Conservation (phyloP, 1,140 invertebrate genomes). For the Sycophila sp. region DNA sequence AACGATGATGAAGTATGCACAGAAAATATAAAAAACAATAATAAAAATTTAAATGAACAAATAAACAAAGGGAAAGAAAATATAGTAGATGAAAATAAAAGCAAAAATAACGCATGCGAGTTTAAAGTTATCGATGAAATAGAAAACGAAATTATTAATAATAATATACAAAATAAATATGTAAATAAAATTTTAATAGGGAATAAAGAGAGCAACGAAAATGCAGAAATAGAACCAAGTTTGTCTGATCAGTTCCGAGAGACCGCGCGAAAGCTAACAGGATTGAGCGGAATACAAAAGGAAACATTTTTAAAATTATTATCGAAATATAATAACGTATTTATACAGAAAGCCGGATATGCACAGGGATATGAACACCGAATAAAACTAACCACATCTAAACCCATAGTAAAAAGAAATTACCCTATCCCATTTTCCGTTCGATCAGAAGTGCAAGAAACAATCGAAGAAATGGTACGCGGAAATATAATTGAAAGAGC, state of each 20-base stretch:
- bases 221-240: no score
- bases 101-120: not conserved
- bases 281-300: constrained; percentile 8
- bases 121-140: not conserved
- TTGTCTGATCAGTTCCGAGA: not conserved
- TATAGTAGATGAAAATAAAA: not conserved
- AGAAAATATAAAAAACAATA: not conserved
- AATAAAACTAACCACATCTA: not conserved
- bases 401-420: not conserved
- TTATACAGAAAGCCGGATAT: constrained; percentile 26
- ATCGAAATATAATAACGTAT: constrained; percentile 30
- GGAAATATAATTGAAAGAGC: constrained; percentile 41
- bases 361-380: not conserved
- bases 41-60: not conserved
- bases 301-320: constrained; percentile 22
- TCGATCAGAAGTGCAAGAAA: constrained; percentile 2
- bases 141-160: not conserved
- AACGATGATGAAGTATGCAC: constrained; percentile 6
- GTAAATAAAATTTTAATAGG: not conserved
- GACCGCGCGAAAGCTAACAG: not conserved
- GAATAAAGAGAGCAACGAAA: not conserved
- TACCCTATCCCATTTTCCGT: constrained; percentile 40
- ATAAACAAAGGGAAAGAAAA: not conserved
- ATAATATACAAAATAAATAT: not conserved
- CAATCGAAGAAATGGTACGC: constrained; percentile 34